These are phyloP conservation scores for Cranoglanis bouderius DNA, from an alignment of 2,113 vertebrate species.

Conservation along the genomic window DNA sequence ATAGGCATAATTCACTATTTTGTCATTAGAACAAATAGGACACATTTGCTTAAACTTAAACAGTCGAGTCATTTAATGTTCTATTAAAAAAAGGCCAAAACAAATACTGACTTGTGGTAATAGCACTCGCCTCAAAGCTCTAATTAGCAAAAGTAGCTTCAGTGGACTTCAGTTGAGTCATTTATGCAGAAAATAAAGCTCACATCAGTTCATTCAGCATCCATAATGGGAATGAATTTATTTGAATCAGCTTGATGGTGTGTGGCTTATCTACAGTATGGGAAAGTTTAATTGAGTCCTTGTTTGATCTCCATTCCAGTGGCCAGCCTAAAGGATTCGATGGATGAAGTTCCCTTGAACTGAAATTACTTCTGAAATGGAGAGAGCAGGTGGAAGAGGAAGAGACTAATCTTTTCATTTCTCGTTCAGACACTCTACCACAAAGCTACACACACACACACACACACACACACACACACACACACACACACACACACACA, in stretches of 20 bases:
- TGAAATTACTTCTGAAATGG: conserved; percentile 18
- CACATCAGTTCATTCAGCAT: not conserved
- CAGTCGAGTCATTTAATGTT: not conserved
- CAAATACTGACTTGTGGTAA: conserved; percentile 23
- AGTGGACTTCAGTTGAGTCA: not conserved
- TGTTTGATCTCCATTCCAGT: conserved; percentile 4
- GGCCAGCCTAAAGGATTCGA: not conserved
- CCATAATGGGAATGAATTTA: not conserved
- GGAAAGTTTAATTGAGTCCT: not conserved
- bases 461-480: not conserved
- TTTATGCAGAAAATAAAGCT: not conserved
- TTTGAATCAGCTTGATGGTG: not conserved
- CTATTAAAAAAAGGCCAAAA: not conserved
- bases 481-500: not conserved
- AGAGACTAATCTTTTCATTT: conserved; percentile 2
- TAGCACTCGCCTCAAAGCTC: not conserved
- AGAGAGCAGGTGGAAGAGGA: not conserved
- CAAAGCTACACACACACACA: not conserved
- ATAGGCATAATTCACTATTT: not conserved
- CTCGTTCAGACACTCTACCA: not conserved
- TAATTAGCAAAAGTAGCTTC: not conserved
- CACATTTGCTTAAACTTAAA: not conserved
- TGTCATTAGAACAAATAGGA: not conserved
- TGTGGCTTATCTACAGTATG: not conserved
- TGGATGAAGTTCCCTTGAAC: conserved; percentile 1